Percentiles rank a stretch among this genome's conserved stretches.
These are phyloP conservation scores for Magallana gigas DNA, from an alignment of 1,140 invertebrate genomes.

Conservation along the genomic window DNA sequence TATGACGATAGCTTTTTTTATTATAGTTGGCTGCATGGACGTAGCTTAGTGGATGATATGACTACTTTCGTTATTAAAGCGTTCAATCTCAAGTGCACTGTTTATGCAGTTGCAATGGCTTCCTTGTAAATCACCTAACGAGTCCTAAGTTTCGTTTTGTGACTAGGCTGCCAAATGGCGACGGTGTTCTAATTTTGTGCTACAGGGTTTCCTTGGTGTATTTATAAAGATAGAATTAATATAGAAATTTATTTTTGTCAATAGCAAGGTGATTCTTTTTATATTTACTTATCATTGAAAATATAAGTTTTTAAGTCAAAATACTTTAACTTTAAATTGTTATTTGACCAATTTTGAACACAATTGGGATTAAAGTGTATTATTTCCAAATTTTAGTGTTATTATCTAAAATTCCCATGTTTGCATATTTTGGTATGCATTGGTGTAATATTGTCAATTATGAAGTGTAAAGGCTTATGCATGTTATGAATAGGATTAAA, in stretches of 20 bases:
- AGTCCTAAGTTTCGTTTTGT: constrained; percentile 25
- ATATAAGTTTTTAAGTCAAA: no score
- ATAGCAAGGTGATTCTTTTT: neutral
- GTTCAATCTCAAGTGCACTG: neutral
- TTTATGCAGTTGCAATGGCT: constrained; percentile 30
- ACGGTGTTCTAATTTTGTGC: constrained; percentile 29
- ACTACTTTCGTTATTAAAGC: neutral
- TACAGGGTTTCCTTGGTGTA: constrained; percentile 25
- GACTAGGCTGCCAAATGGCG: constrained; percentile 17
- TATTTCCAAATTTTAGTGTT: no score
- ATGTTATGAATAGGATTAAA: no score
- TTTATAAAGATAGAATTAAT: neutral
- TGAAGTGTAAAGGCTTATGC: no score
- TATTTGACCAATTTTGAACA: no score
- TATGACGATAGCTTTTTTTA: no score
- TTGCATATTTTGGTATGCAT: no score
- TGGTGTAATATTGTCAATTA: no score
- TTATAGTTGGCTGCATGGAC: no score
- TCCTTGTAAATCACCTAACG: constrained; percentile 19
- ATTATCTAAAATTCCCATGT: no score
- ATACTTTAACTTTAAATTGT: no score
- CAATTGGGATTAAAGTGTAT: no score
- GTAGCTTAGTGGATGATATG: neutral
- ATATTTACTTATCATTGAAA: neutral
- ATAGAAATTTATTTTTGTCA: constrained; percentile 29